Percentiles rank a stretch among this genome's conserved stretches.
Evolutionary conservation across 2,888 invertebrate genomes (phyloP).

Genomic region (Luperina nickerlii): DNA sequence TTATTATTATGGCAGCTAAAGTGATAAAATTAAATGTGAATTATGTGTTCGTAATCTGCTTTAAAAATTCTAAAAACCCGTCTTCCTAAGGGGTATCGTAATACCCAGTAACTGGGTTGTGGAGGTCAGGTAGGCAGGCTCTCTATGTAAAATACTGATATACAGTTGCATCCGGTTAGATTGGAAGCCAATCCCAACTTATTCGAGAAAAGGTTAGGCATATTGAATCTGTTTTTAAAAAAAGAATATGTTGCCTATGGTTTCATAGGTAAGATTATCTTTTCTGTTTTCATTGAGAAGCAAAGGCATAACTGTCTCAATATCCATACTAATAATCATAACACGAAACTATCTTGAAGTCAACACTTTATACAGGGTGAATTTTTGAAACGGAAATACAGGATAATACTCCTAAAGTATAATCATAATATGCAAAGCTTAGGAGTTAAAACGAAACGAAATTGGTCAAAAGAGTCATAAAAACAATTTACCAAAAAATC

Average conservation of each 20-base stretch:
- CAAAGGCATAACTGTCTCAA: neutral
- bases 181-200: neutral
- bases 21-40: slow-evolving; percentile 20
- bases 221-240: neutral
- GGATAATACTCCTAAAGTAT: neutral
- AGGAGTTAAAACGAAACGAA: neutral
- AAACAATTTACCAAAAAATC: neutral
- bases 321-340: neutral
- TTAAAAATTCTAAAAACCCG: neutral
- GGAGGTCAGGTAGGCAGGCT: neutral
- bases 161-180: neutral
- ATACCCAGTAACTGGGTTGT: neutral
- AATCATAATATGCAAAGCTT: neutral
- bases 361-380: neutral
- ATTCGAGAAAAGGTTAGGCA: neutral
- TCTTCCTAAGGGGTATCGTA: neutral
- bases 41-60: neutral
- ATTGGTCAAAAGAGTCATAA: neutral
- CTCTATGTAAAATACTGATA: neutral
- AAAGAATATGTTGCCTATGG: neutral
- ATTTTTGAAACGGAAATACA: neutral
- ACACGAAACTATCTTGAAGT: neutral
- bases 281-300: neutral
- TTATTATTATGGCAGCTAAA: neutral
- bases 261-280: neutral